phyloP scores from a whole-genome alignment of 2,888 invertebrate genomes.

The Hirtodrosophila confusa region DNA sequence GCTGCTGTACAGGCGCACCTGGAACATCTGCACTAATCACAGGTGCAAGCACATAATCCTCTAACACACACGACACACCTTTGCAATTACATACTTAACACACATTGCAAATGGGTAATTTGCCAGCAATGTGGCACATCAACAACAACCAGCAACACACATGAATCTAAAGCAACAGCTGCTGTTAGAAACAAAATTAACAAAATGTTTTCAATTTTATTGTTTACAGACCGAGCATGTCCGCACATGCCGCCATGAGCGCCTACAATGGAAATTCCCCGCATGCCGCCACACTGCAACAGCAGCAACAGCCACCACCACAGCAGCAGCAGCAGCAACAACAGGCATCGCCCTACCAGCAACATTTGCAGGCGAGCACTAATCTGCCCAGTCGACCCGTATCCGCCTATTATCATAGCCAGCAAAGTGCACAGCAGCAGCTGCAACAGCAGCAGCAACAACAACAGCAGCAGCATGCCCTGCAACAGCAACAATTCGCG shows the following conservation, averaged over 20 bases:
- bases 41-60: not conserved
- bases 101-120: slow-evolving; percentile 4
- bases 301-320: slow-evolving; percentile 65
- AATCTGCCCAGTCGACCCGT: slow-evolving; percentile 82
- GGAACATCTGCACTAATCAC: slow-evolving; percentile 34
- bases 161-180: slow-evolving; percentile 20
- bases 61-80: slow-evolving; percentile 10
- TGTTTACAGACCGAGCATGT: slow-evolving; percentile 75
- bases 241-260: slow-evolving; percentile 81
- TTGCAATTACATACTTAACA: slow-evolving; percentile 5
- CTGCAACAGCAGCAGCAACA: slow-evolving; percentile 67
- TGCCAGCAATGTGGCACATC: slow-evolving; percentile 13
- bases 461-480: slow-evolving; percentile 70
- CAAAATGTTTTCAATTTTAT: slow-evolving; percentile 10
- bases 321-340: slow-evolving; percentile 71
- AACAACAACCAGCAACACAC: slow-evolving; percentile 19
- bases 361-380: slow-evolving; percentile 63
- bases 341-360: slow-evolving; percentile 64
- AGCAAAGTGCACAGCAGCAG: slow-evolving; percentile 71
- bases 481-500: slow-evolving; percentile 78
- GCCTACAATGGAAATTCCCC: slow-evolving; percentile 81
- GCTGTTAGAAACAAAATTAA: slow-evolving; percentile 9
- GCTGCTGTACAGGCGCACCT: slow-evolving; percentile 40
- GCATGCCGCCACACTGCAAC: slow-evolving; percentile 78
- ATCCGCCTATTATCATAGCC: slow-evolving; percentile 83